phyloP scores from a whole-genome alignment of 1,140 invertebrate species.

The Neocloeon triangulifer region DNA sequence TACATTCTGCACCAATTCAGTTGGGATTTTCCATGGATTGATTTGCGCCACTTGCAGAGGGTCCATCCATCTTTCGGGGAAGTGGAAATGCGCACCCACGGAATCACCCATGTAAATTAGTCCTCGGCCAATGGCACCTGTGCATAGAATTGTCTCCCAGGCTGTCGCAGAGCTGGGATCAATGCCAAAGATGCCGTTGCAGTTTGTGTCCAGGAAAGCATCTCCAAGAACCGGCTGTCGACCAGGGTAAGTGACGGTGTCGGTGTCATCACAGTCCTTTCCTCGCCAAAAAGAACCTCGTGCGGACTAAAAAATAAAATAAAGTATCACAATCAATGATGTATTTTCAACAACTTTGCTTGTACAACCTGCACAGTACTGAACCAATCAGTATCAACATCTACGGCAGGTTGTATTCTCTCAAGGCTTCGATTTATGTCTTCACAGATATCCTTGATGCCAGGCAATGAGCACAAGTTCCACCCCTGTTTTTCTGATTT shows the following conservation, averaged over 20 bases:
- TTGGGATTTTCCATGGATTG: too few species aligned
- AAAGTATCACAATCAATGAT: neutral
- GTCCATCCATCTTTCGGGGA: constrained; percentile 23
- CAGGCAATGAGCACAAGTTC: neutral
- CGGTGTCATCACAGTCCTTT: constrained; percentile 21
- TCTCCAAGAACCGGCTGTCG: constrained; percentile 15
- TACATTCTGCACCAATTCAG: constrained; percentile 15
- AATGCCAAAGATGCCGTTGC: constrained; percentile 24
- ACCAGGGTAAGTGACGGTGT: constrained; percentile 18
- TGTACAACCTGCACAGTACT: constrained; percentile 13
- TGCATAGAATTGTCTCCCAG: constrained; percentile 22
- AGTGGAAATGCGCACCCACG: constrained; percentile 26
- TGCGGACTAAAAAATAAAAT: constrained; percentile 5
- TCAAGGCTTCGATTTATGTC: neutral
- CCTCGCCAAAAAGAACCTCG: constrained; percentile 23
- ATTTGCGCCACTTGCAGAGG: constrained; percentile 15
- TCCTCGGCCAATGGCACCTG: constrained; percentile 15
- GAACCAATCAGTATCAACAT: constrained; percentile 15
- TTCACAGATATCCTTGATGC: constrained; percentile 1
- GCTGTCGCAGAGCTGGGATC: constrained; percentile 14
- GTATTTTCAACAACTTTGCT: neutral
- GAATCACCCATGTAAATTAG: constrained; percentile 26
- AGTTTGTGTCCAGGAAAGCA: constrained; percentile 19
- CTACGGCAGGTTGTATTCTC: constrained; percentile 9
- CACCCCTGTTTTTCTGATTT: too few species aligned